These are phyloP conservation scores for Parauchenoglanis punctatus DNA, from an alignment of 2,797 vertebrate species.

Conservation along the genomic window DNA sequence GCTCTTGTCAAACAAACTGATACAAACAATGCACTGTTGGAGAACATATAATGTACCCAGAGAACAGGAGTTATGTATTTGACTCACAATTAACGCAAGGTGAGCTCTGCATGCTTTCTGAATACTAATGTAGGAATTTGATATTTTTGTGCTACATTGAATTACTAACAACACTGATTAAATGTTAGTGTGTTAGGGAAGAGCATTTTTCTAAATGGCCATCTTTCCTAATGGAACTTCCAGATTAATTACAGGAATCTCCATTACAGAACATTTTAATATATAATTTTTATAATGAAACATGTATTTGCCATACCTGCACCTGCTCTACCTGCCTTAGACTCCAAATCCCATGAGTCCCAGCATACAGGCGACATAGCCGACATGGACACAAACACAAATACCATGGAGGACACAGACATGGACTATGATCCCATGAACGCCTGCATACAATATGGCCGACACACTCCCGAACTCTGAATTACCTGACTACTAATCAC, in stretches of 20 bases:
- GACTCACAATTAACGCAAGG: not conserved
- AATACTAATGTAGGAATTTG: not conserved
- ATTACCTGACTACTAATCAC: no score
- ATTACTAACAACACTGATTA: not conserved
- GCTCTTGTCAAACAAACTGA: not conserved
- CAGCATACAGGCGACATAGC: no score
- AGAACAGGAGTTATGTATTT: not conserved
- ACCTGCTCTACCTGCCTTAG: no score
- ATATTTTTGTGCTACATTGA: not conserved
- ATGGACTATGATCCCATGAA: no score
- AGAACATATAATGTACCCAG: not conserved
- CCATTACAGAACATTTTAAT: not conserved
- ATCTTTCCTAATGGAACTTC: not conserved
- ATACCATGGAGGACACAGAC: no score
- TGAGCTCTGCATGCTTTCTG: conserved; percentile 1
- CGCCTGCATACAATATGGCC: no score
- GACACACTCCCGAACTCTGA: no score
- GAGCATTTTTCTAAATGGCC: not conserved
- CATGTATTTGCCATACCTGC: no score
- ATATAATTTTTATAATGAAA: not conserved
- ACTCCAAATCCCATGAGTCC: no score
- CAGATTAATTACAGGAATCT: conserved; percentile 3
- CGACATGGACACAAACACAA: no score
- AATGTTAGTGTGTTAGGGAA: not conserved
- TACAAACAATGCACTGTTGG: not conserved